A percentile compares a stretch with the other conserved stretches of the same genome.
phyloP scores from a whole-genome alignment of 2,888 invertebrate species.

The Allygus modestus region DNA sequence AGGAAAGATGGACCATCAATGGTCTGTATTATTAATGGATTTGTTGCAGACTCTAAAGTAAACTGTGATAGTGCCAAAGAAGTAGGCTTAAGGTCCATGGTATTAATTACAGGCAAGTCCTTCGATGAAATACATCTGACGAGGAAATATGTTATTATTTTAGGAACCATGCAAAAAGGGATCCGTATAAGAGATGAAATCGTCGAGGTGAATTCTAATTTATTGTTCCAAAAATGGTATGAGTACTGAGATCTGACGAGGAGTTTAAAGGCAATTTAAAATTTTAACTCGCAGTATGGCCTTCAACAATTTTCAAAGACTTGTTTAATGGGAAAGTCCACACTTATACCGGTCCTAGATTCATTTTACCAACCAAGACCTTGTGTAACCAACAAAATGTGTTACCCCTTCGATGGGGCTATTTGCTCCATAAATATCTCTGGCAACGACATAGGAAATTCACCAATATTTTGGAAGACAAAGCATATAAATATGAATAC shows the following conservation, averaged over 20 bases:
- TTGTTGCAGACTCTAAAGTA: constrained; percentile 65
- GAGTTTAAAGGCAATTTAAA: constrained; percentile 66
- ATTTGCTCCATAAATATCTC: constrained; percentile 5
- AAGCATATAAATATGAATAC: constrained; percentile 60
- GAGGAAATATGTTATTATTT: constrained; percentile 45
- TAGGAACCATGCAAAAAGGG: constrained; percentile 49
- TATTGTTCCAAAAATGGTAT: constrained; percentile 69
- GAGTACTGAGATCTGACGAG: constrained; percentile 62
- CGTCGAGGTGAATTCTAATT: constrained; percentile 69
- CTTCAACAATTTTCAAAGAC: constrained; percentile 66
- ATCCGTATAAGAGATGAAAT: constrained; percentile 71
- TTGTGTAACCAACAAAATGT: not conserved
- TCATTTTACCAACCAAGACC: too few species aligned
- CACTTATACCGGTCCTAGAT: constrained; percentile 41
- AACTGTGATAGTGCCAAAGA: constrained; percentile 68
- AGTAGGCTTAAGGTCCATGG: constrained; percentile 62
- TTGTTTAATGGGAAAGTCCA: constrained; percentile 64
- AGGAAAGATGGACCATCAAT: constrained; percentile 61
- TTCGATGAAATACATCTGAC: not conserved
- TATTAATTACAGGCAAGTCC: constrained; percentile 66
- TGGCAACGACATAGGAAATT: constrained; percentile 18
- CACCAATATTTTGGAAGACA: too few species aligned
- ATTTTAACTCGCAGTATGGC: constrained; percentile 68
- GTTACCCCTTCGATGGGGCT: not conserved
- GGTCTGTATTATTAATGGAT: constrained; percentile 66